phyloP scores from a whole-genome alignment of 2,888 invertebrate species.

The Dorcus parallelipipedus region DNA sequence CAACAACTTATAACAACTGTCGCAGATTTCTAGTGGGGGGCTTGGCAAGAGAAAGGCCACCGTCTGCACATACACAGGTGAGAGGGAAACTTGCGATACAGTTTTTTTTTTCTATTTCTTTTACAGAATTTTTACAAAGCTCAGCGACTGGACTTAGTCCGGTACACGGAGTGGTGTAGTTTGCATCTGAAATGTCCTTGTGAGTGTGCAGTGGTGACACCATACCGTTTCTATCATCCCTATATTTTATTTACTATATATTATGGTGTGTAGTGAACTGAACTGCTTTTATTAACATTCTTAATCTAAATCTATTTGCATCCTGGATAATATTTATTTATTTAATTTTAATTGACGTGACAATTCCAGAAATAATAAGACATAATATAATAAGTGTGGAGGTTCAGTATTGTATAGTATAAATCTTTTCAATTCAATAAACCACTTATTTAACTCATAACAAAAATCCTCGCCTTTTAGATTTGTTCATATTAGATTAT shows the following conservation, averaged over 20 bases:
- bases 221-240: background rate
- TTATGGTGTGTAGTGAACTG: background rate
- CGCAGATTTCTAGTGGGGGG: conserved; percentile 21
- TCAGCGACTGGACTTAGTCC: conserved; percentile 22
- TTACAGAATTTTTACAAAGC: conserved; percentile 27
- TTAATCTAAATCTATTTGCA: no score
- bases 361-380: no score
- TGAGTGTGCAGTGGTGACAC: conserved; percentile 7
- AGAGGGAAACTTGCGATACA: conserved; percentile 31
- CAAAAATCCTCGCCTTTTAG: no score
- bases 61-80: conserved; percentile 23
- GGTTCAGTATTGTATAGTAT: no score
- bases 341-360: no score
- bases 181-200: conserved; percentile 13
- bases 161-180: conserved; percentile 20
- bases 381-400: no score
- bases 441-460: no score
- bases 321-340: no score
- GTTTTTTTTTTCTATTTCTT: conserved; percentile 28
- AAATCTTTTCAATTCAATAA: no score
- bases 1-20: conserved; percentile 7
- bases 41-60: conserved; percentile 27
- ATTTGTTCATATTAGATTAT: no score
- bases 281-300: no score
- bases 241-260: background rate